A percentile compares a stretch with the other conserved stretches of the same genome.
These are phyloP conservation scores for Clivina fossor DNA, from an alignment of 2,888 invertebrate species.

Conservation along the genomic window DNA sequence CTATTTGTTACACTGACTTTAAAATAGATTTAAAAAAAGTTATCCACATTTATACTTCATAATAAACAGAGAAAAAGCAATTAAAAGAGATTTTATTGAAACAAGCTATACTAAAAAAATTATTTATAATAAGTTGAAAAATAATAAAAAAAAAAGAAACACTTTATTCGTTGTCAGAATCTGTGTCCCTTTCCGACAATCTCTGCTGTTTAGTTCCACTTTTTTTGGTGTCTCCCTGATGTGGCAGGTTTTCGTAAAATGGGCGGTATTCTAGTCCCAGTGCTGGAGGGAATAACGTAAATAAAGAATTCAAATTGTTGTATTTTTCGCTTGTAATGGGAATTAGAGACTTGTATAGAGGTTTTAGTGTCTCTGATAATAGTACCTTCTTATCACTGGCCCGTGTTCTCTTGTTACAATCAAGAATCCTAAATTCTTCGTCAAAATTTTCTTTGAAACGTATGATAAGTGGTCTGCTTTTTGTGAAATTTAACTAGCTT, in stretches of 20 bases:
- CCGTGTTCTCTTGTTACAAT: not conserved
- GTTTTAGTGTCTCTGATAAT: not conserved
- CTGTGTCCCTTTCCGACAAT: not conserved
- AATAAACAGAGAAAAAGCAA: not conserved
- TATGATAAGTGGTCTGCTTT: not conserved
- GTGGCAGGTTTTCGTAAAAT: constrained; percentile 2
- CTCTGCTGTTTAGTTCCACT: not conserved
- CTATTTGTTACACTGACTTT: constrained; percentile 1
- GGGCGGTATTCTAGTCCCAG: not conserved
- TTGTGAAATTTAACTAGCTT: constrained; percentile 1
- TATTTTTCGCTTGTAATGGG: not conserved
- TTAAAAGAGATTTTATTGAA: not conserved
- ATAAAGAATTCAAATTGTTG: not conserved
- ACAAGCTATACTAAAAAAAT: not conserved
- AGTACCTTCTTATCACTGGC: too few species aligned
- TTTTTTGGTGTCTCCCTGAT: not conserved
- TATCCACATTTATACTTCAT: not conserved
- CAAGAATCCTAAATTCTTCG: constrained; percentile 1
- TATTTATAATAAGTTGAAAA: too few species aligned
- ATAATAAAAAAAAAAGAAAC: not conserved
- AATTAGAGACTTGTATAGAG: not conserved
- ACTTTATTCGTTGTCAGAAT: too few species aligned
- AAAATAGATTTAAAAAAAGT: not conserved
- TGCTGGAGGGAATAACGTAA: not conserved
- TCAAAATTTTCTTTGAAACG: too few species aligned